Evolutionary conservation across 2,113 vertebrate genomes (phyloP).

Genomic region (Callospermophilus lateralis): DNA sequence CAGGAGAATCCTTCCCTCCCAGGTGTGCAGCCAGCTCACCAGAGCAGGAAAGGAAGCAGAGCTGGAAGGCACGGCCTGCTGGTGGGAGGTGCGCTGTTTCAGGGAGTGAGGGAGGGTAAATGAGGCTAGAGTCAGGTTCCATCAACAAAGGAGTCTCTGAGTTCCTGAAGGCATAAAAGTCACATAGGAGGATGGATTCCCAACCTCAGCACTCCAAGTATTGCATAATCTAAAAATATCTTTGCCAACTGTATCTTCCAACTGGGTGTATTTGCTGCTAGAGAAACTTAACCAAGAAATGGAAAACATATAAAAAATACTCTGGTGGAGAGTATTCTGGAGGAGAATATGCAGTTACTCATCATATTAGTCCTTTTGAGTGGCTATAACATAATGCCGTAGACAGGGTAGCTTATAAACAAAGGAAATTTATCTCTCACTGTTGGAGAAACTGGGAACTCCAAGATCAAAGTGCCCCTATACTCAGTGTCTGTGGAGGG

Average conservation of each 20-base stretch:
- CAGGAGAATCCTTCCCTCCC: not conserved
- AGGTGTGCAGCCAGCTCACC: not conserved
- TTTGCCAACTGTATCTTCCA: not conserved
- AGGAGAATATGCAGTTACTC: not conserved
- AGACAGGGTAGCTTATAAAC: not conserved
- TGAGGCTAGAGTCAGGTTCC: not conserved
- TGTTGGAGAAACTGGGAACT: not conserved
- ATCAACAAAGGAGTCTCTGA: not conserved
- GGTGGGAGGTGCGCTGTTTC: not conserved
- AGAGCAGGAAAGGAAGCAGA: not conserved
- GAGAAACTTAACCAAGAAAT: not conserved
- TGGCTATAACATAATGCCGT: not conserved
- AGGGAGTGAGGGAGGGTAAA: not conserved
- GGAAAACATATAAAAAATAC: not conserved
- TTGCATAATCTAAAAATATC: not conserved
- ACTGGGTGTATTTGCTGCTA: not conserved
- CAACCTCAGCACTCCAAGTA: not conserved
- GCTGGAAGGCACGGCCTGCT: not conserved
- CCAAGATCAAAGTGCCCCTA: not conserved
- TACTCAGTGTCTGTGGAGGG: not conserved
- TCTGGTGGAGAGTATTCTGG: not conserved
- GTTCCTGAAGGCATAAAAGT: not conserved
- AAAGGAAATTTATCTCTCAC: not conserved
- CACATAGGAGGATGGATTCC: too few relatives aligned
- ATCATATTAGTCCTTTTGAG: not conserved